Evolutionary conservation across 2,113 vertebrate genomes (phyloP).

Genomic region (Grammomys dolichurus): DNA sequence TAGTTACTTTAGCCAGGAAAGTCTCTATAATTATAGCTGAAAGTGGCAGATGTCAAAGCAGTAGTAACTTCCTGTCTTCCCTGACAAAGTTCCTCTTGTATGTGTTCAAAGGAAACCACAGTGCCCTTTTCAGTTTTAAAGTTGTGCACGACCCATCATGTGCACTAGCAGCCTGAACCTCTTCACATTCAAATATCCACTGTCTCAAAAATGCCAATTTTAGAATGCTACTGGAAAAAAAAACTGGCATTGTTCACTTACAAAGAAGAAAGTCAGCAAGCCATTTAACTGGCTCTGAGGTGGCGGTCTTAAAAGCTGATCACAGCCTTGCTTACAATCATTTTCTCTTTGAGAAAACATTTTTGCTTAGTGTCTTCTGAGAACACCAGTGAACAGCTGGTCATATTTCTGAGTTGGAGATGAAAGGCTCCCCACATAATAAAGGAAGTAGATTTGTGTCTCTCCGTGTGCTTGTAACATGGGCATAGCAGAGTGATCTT

Average conservation of each 20-base stretch:
- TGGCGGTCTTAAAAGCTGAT: slow-evolving; percentile 7
- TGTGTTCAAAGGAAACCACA: neutral
- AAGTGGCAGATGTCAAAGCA: neutral
- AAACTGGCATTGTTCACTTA: neutral
- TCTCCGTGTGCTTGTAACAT: slow-evolving; percentile 17
- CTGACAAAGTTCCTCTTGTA: neutral
- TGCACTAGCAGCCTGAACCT: neutral
- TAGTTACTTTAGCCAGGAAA: neutral
- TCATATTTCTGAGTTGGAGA: slow-evolving; percentile 60
- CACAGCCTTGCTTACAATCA: slow-evolving; percentile 2
- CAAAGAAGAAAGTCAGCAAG: slow-evolving; percentile 7
- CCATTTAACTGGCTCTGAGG: slow-evolving; percentile 9
- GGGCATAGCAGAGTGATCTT: neutral
- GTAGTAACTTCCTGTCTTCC: neutral
- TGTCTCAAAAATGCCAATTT: neutral
- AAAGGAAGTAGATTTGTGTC: slow-evolving; percentile 68
- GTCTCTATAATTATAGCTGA: neutral
- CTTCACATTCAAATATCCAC: neutral
- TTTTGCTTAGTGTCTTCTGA: slow-evolving; percentile 64
- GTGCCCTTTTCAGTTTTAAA: neutral
- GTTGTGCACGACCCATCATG: neutral
- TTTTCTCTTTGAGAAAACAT: slow-evolving; percentile 62
- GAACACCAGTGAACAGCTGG: slow-evolving; percentile 1
- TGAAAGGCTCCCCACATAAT: neutral
- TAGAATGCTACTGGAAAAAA: slow-evolving; percentile 18